Percentiles rank a stretch among this genome's conserved stretches.
Evolutionary conservation across 2,888 invertebrate genomes (phyloP).

Genomic region (Smittia sp.): DNA sequence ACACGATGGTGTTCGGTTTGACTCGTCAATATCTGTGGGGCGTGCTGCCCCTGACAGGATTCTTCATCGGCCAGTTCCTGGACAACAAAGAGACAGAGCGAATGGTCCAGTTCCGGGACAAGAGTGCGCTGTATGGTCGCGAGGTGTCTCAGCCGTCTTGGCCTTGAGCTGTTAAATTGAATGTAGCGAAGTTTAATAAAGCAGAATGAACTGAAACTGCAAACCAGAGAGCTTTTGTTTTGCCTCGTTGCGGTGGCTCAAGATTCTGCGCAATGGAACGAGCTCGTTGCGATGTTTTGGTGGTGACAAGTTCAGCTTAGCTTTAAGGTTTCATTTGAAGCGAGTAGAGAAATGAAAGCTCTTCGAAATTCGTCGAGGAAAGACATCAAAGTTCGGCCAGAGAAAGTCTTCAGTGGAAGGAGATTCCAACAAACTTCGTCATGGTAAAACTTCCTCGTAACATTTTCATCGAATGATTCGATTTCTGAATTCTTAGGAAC

Average conservation of each 20-base stretch:
- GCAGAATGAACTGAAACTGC: background rate
- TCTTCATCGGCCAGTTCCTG: conserved; percentile 61
- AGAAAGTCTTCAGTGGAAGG: background rate
- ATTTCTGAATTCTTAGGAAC: conserved; percentile 32
- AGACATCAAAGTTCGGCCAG: too few species aligned
- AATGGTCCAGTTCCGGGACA: conserved; percentile 72
- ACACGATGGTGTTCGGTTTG: conserved; percentile 59
- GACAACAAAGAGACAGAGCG: conserved; percentile 70
- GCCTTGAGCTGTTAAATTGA: conserved; percentile 55
- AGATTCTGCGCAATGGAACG: background rate
- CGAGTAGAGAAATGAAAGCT: too few species aligned
- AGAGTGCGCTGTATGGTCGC: conserved; percentile 73
- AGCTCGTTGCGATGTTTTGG: too few species aligned
- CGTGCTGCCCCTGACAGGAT: conserved; percentile 60
- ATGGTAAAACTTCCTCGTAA: background rate
- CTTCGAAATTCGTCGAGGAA: too few species aligned
- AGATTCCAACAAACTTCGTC: background rate
- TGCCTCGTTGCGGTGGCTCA: background rate
- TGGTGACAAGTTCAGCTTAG: too few species aligned
- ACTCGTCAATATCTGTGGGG: conserved; percentile 57
- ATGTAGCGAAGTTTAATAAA: background rate
- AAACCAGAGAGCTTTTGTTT: background rate
- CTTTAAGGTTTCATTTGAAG: too few species aligned
- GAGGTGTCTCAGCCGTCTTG: conserved; percentile 71
- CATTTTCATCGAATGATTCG: background rate